phyloP scores from a whole-genome alignment of 1,140 invertebrate species.

The Pseudomyrmex cubaensis region DNA sequence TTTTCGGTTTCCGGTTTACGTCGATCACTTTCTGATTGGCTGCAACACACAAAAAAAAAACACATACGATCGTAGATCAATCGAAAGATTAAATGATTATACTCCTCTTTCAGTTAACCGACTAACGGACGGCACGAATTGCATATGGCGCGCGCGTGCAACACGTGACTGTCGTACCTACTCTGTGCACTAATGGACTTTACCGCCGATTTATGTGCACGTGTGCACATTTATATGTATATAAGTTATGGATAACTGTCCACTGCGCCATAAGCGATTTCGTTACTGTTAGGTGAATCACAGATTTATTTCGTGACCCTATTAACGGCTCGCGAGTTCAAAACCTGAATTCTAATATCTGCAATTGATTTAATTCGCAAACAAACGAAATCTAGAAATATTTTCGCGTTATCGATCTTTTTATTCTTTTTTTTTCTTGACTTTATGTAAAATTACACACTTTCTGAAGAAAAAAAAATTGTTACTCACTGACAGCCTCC shows the following conservation, averaged over 20 bases:
- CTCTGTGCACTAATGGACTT: constrained; percentile 63
- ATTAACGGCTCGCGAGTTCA: too few relatives aligned
- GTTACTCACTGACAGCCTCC: constrained; percentile 95
- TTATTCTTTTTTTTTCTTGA: not conserved
- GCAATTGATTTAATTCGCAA: not conserved
- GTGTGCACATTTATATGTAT: too few relatives aligned
- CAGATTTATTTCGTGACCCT: constrained; percentile 10
- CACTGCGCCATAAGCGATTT: constrained; percentile 71
- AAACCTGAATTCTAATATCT: not conserved
- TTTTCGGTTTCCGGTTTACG: constrained; percentile 95
- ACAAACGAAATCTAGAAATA: not conserved
- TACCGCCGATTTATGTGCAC: constrained; percentile 64
- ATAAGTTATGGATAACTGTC: constrained; percentile 72
- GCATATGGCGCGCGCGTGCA: constrained; percentile 57
- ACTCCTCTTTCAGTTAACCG: constrained; percentile 21
- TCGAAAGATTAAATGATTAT: not conserved
- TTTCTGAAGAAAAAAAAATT: not conserved
- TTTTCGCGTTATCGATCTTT: not conserved
- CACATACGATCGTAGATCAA: constrained; percentile 25
- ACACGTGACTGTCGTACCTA: constrained; percentile 68
- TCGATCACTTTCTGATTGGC: constrained; percentile 95
- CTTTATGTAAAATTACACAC: not conserved
- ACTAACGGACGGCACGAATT: constrained; percentile 52
- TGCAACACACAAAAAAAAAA: constrained; percentile 82
- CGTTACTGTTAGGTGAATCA: constrained; percentile 66